phyloP scores from a whole-genome alignment of 2,797 vertebrate species.

The Pelochelys cantorii region DNA sequence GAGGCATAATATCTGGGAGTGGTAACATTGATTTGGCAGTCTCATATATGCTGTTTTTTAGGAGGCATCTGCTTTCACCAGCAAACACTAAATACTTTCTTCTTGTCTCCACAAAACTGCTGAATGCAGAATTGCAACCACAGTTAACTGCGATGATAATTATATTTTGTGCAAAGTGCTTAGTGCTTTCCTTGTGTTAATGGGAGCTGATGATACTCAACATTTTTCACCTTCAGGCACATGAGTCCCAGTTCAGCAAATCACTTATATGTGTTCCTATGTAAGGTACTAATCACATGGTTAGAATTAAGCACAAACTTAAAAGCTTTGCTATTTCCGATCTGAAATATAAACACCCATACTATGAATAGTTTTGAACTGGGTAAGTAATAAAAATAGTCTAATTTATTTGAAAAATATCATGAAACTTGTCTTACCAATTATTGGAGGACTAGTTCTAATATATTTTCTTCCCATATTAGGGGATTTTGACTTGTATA shows the following conservation, averaged over 20 bases:
- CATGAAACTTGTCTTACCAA: neutral
- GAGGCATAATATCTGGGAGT: neutral
- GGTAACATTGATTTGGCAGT: neutral
- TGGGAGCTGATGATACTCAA: neutral
- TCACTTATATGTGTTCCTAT: neutral
- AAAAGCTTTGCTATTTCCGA: neutral
- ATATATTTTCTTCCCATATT: neutral
- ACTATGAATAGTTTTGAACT: neutral
- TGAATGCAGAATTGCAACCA: neutral
- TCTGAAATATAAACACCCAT: neutral
- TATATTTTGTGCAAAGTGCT: neutral
- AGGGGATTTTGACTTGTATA: neutral
- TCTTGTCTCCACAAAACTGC: neutral
- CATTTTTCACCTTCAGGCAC: neutral
- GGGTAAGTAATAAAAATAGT: neutral
- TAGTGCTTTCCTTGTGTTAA: fast-evolving
- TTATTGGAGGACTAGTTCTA: neutral
- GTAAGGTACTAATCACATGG: neutral
- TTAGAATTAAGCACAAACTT: neutral
- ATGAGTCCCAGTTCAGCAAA: neutral
- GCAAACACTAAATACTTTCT: neutral
- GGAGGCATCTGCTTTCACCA: neutral
- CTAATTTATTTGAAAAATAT: neutral
- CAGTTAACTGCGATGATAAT: neutral
- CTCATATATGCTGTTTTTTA: neutral